These are phyloP conservation scores for Antedon mediterranea DNA, from an alignment of 53 echinoderm and acorn worm species.

Conservation along the genomic window DNA sequence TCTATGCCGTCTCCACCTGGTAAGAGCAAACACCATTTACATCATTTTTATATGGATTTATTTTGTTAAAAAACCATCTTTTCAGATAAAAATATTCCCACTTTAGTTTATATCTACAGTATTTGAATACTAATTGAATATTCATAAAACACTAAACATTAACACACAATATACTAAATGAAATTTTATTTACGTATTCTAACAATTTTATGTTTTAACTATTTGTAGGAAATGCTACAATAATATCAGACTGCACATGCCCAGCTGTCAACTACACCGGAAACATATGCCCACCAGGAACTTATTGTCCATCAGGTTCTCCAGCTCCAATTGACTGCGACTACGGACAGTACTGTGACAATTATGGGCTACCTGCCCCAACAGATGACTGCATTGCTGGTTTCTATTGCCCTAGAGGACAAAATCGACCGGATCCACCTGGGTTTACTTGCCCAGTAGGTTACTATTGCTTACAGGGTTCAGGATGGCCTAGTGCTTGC, in stretches of 20 bases:
- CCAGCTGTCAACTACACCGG: constrained; percentile 88
- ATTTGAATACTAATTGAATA: no score
- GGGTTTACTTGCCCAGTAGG: constrained; percentile 65
- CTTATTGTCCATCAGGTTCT: constrained; percentile 78
- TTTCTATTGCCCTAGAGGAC: constrained; percentile 85
- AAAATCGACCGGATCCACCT: constrained; percentile 50
- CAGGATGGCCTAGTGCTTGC: constrained; percentile 62
- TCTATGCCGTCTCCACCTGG: constrained; percentile 63
- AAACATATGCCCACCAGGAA: constrained; percentile 81
- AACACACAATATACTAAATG: no score
- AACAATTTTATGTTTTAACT: constrained; percentile 2
- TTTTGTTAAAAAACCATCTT: no score
- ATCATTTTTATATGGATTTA: no score
- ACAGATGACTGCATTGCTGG: constrained; percentile 61
- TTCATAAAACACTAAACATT: no score
- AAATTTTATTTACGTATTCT: not conserved
- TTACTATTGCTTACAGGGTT: constrained; percentile 74
- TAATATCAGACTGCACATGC: constrained; percentile 86
- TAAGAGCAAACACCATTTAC: constrained; percentile 8
- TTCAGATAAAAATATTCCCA: no score
- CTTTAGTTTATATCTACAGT: no score
- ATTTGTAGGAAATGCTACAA: constrained; percentile 60
- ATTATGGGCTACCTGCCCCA: constrained; percentile 69
- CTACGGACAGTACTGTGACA: constrained; percentile 71
- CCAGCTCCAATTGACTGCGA: constrained; percentile 62